Evolutionary conservation across 2,797 vertebrate species (phyloP), one percentile per base, ranked within the genome.

Genomic region (Malacoraja senta): DNA sequence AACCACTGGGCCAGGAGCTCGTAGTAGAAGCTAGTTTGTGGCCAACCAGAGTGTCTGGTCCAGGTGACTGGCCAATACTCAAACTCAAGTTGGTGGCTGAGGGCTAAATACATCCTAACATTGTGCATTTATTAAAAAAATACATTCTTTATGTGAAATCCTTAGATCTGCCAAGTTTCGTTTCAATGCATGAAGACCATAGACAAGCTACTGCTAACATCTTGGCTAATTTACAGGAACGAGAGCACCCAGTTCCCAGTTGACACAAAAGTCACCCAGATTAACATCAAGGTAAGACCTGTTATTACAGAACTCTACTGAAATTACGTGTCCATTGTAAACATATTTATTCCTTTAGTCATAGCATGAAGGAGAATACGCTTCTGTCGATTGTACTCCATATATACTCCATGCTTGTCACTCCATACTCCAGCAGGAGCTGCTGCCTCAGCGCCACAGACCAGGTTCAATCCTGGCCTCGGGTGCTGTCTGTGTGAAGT

Each of bases 31-130:
- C 65, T 13, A 35, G 35, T 35, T 78, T 35, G 6, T n/a, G 6
- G 15, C 29, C 61, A 88, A 32, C 17, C 61, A 68, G n/a, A 65
- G n/a, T 68, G 61, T 9, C 84, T 10, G 63, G 61, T 8, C 61
- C 84, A 9, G 8, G 61, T 68, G 19, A 24, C 61, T 68, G 84
- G 61, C 84, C 68, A n/a, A 32, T 65, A 35, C 63, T 7, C 84
- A 68, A 88, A 35, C n/a, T 24, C 63, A 88, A 35, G 32, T 29
- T 12, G 63, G 61, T 88, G 32, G 84, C 12, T 88, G 63, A n/a
- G 21, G 38, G 61, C 84, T 68, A 88, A 88, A n/a, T 88, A 63
- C 84, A n/a, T 68, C 63, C 84, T 35, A 88, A 88, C 10, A n/a
- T 2, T n/a, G 9, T 88, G 61, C 84, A 88, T 68, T 68, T 68